Base-by-base conservation (phyloP, 2,113 vertebrate species). In the Caracal caracal region DNA sequence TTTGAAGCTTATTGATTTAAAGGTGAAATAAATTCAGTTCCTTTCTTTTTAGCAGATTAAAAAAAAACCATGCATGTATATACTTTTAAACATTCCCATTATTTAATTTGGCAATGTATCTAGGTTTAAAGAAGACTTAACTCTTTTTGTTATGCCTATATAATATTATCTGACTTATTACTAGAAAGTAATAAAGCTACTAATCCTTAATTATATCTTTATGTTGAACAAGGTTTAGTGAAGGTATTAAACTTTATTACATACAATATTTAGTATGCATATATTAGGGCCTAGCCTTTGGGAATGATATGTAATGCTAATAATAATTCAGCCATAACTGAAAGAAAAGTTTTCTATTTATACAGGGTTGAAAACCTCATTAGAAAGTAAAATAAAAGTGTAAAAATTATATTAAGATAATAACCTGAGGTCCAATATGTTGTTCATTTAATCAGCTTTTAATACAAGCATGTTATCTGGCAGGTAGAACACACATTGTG, bases 101-200 rank as follows among this genome's bases (percentile, higher is more conserved):
- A 88, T 91, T 97, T 94, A 89, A 76, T 95, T 96, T 96, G 33
- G 28, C 92, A 89, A 87, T 84, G 28, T 73, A 78, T 95, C 17
- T 95, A 86, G 24, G 24, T 96, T 94, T 78, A 81, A 68, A 56
- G n/a, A 78, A 56, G n/a, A 78, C 16, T 73, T 78, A 68, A n/a
- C 3, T 49, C 28, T 92, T 97, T 92, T 92, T 24, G 20, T 3
- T 76, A 47, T 81, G 59, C 20, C 49, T 28, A 5, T 61, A 40
- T 30, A 24, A 1, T 89, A 4, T 90, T 93, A 87, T 3, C 10
- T 90, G 43, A 66, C 40, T 86, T 90, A 84, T 10, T 92, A 13
- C 22, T 91, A 37, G 63, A 19, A 88, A 93, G 19, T 47, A 90
- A 81, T 93, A 70, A 92, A 95, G 10, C 53, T 93, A 6, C 3